Evolutionary conservation across 2,888 invertebrate genomes (phyloP).

Genomic region (Mesopsocus fuscifrons): DNA sequence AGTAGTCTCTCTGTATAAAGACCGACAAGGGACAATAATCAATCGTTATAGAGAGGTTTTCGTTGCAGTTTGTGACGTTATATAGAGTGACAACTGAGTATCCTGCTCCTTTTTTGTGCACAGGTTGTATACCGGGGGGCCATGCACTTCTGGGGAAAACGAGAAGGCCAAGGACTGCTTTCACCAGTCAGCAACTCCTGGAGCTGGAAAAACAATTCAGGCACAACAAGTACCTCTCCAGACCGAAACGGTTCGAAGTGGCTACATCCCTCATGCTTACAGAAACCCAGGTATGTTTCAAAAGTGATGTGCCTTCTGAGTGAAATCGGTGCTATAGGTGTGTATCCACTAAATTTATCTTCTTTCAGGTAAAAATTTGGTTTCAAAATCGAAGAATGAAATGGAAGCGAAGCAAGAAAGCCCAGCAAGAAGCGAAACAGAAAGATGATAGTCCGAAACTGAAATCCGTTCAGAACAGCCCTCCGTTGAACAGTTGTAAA

Average conservation of each 20-base stretch:
- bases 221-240: slow-evolving; percentile 95
- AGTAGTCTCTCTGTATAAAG: no score
- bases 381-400: slow-evolving; percentile 98
- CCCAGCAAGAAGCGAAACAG: slow-evolving; percentile 57
- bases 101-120: no score
- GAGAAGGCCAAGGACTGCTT: slow-evolving; percentile 87
- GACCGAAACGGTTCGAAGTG: slow-evolving; percentile 96
- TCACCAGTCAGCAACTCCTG: slow-evolving; percentile 91
- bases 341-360: background rate
- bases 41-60: no score
- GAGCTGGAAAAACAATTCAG: slow-evolving; percentile 97
- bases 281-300: slow-evolving; percentile 84
- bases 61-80: no score
- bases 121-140: slow-evolving; percentile 36
- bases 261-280: slow-evolving; percentile 94
- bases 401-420: slow-evolving; percentile 95
- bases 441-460: slow-evolving; percentile 17
- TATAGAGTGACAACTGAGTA: no score
- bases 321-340: no score
- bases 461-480: background rate
- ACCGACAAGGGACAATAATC: no score
- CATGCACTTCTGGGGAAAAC: slow-evolving; percentile 74
- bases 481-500: background rate
- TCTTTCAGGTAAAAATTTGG: slow-evolving; percentile 83
- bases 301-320: no score